Evolutionary conservation across 2,797 vertebrate species (phyloP), one percentile per base, ranked within the genome.

Genomic region (Diglossa cyanea): DNA sequence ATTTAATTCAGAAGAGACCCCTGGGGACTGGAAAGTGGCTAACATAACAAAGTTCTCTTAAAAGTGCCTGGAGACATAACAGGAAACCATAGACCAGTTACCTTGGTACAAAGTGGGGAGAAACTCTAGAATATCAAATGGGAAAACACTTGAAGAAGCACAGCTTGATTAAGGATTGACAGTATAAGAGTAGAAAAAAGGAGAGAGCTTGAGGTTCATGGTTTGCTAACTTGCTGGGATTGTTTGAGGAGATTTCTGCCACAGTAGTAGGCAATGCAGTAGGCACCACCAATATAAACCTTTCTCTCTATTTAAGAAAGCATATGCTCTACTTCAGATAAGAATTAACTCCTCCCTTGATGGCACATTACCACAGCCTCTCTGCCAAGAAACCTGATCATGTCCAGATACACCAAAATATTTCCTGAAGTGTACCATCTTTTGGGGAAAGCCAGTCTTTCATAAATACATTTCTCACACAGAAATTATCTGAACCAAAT

Each of bases 101-200:
- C 55, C 82, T 96, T 87, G 74, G 96, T 94, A 94, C 53, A 91
- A 96, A 95, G n/a, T 83, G 66, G 58, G 62, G 47, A 96, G 92
- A 96, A 97, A 95, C 61, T 96, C 80, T 91, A 35, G 86, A 95
- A 94, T 97, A 96, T 95, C 50, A 96, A 97, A 90, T 93, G 83
- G 81, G 58, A 83, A 95, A 96, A 88, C 95, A 94, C 73, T 95
- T 53, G 93, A 65, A 91, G 92, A 83, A 97, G 95, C 96, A 97
- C 95, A 97, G 94, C 96, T 96, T 96, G 95, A 96, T 95, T 96
- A 96, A 96, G 92, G 79, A 94, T 79, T 95, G 96, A 83, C 86
- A 93, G 94, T 58, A 13, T 30, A 77, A 78, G 61, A 68, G 65
- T 1, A 57, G 72, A 83, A 66, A 66, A 35, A 31, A 70, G 82